Base-by-base conservation (phyloP, 2,797 vertebrate genomes). In the Crocodylus rhombifer region DNA sequence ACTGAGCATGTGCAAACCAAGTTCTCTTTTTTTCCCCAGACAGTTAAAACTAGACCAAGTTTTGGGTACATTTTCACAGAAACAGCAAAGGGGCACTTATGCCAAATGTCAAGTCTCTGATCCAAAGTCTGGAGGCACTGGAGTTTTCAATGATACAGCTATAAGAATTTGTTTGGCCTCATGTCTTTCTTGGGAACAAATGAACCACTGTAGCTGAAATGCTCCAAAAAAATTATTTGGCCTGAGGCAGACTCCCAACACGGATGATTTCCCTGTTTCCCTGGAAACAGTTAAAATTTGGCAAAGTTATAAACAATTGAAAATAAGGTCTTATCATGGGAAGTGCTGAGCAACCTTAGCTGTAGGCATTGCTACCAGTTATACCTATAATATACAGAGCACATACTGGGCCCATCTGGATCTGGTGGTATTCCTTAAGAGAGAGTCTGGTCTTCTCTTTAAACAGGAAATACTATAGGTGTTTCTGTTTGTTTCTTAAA, bases 61-160 rank as follows among this genome's bases (percentile, higher is more conserved):
- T 42, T 33, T 36, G 33, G 33, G 69, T 71, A 71, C 12, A 17
- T 95, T 88, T 95, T 93, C 90, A 77, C 23, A 85, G 71, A 75
- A 95, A 94, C 55, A 89, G 56, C 93, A 92, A 80, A 79, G 91
- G 82, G 42, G 42, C 42, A 51, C 42, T 51, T 51, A 51, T 51
- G 25, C 0, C 0, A 89, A 33, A 86, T 82, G 26, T 80, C 67
- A 85, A 58, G 33, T 25, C 89, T 23, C 57, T 55, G 36, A 82
- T 85, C 82, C 74, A 65, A 14, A 84, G 20, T 14, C 82, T 55
- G 14, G 92, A 78, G 84, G 63, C n/a, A 76, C 26, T 26, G 71
- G 74, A 73, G 30, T 82, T 55, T 5, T 84, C 1, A 3, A 16
- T 69, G 16, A 88, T 88, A 36, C 7, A 64, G 42, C 64, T 25